Evolutionary conservation across 2,888 invertebrate species (phyloP), one percentile per base, ranked within the genome.

Genomic region (Melieria omissa): DNA sequence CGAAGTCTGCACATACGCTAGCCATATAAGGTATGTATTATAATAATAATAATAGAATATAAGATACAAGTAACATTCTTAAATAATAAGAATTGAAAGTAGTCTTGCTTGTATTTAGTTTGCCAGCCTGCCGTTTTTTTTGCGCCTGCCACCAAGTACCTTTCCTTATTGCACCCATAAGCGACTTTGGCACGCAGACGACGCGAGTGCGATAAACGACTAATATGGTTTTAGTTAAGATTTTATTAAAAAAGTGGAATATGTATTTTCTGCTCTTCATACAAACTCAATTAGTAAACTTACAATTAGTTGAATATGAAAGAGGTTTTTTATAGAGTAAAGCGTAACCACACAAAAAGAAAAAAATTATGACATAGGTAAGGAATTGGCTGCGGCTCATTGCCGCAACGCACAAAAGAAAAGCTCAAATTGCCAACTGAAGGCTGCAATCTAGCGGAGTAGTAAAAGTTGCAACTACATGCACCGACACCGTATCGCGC

Each of bases 21-120:
- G 60, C 42, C 45, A 44, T 60, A 60, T 45, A 60, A 44, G 16
- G 52, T 2, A 55, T 49, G 12, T 61, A 52, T 55, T 29, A 49
- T 46, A 45, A 57, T 66, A 60, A 67, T 44, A 16, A 49, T 47
- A 42, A 61, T 52, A 60, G 42, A 61, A 61, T 42, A 67, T 41
- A 47, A 60, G 5, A 67, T 60, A 67, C 49, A 46, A 67, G n/a
- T n/a, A n/a, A 54, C 42, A n/a, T 65, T 64, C 52, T 52, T 64
- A 52, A 12, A 14, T 44, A 42, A 65, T 52, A n/a, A 52, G 14
- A 9, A n/a, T 65, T 65, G n/a, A 44, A 6, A 65, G 7, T 54
- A 42, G 60, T 44, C 14, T 14, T 64, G 44, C 55, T 16, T 65
- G 54, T 45, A 8, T 45, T 29, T 10, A 54, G 5, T 46, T 65